Evolutionary conservation across 2,113 vertebrate genomes (phyloP), one percentile per base, ranked within the genome.

Genomic region (Rhinoptilus africanus): DNA sequence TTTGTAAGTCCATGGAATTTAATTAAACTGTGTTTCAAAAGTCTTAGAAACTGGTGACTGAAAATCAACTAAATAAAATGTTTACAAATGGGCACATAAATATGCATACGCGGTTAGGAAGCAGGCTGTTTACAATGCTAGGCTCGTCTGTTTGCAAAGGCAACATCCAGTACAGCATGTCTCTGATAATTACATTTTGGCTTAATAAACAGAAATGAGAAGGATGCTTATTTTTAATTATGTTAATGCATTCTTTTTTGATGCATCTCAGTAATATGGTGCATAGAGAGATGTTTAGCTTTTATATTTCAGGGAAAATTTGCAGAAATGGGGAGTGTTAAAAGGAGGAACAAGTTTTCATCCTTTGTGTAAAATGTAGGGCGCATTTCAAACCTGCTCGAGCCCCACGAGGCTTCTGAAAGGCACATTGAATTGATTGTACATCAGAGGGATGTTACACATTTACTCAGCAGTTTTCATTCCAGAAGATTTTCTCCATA

Each of bases 161-260:
- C 60, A 92, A 47, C 86, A 67, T 76, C 74, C 37, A 81, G 63
- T 83, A 92, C 54, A 89, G 53, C 81, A 20, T 87, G 85, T 77
- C 80, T 92, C 67, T 77, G 92, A 84, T 96, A 96, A 97, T 97
- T 96, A 88, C 35, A 84, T 96, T 95, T 96, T 72, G 64, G 73
- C 78, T 97, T 97, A 77, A 89, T 96, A 94, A 97, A 96, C 80
- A 90, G n/a, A 89, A 94, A 76, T 56, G 37, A 68, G 47, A 89
- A 12, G 41, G 53, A 56, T 92, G 60, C 75, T 92, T 93, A 81
- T 91, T 97, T 96, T 93, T 89, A 93, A 92, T 96, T 93, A 92
- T 71, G 81, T 72, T 96, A 94, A 94, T 85, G 74, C 9, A 80
- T 79, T 66, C 10, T 43, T 81, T 92, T 78, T 59, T 93, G 32